phyloP scores from a whole-genome alignment of 2,888 invertebrate genomes.

The Cerceris ruficornis region DNA sequence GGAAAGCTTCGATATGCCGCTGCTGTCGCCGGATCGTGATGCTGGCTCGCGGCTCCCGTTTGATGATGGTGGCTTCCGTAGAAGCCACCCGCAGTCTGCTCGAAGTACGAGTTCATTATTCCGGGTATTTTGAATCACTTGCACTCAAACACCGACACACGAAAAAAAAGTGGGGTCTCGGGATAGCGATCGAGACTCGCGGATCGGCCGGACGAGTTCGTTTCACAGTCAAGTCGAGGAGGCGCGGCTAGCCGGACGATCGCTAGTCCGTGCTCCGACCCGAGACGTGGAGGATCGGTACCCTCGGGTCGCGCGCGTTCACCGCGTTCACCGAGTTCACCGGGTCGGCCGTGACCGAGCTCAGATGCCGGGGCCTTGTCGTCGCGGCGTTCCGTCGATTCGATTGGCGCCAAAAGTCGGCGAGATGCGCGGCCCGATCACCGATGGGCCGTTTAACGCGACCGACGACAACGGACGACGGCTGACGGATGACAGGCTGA shows the following conservation, averaged over 20 bases:
- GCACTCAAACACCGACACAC: constrained; percentile 75
- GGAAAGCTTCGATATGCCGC: constrained; percentile 93
- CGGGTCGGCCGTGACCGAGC: too few species aligned
- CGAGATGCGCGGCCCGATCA: constrained; percentile 22
- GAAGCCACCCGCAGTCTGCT: constrained; percentile 93
- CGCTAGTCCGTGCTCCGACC: constrained; percentile 50
- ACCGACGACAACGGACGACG: constrained; percentile 51
- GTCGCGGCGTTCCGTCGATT: constrained; percentile 4
- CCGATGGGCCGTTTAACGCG: constrained; percentile 46
- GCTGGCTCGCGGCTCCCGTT: constrained; percentile 85
- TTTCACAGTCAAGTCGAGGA: constrained; percentile 9
- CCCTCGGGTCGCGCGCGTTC: too few species aligned
- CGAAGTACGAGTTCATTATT: constrained; percentile 97
- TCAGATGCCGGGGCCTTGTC: not conserved
- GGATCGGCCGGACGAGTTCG: not conserved
- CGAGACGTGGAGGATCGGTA: not conserved
- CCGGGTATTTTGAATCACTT: constrained; percentile 76
- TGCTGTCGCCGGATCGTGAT: constrained; percentile 89
- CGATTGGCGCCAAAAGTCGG: constrained; percentile 46
- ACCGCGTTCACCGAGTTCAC: constrained; percentile 5
- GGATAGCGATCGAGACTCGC: not conserved
- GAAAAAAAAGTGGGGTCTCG: constrained; percentile 34
- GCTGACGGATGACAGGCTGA: constrained; percentile 49
- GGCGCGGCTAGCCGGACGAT: constrained; percentile 48
- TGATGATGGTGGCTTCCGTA: constrained; percentile 96